These are phyloP conservation scores for Elephantulus edwardii DNA, from an alignment of 2,113 vertebrate genomes.

Conservation along the genomic window DNA sequence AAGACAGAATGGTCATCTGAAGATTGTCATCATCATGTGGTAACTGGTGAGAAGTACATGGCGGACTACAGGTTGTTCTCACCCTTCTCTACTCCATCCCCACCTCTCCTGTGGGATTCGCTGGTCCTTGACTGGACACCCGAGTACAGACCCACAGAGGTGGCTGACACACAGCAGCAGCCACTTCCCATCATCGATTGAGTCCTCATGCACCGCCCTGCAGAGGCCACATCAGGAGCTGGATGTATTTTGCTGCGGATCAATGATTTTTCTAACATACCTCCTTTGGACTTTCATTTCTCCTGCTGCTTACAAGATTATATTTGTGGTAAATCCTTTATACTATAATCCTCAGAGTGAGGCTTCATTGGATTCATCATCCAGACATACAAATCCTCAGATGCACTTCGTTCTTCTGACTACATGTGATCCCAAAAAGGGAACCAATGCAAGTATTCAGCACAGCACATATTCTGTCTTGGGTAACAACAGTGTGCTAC, in stretches of 20 bases:
- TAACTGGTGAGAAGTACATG: not conserved
- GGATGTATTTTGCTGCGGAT: not conserved
- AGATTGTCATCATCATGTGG: too few species aligned
- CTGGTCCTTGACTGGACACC: not conserved
- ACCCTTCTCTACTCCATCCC: not conserved
- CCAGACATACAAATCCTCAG: not conserved
- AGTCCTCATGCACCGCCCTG: accelerated
- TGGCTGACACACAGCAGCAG: accelerated
- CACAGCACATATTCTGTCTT: not conserved
- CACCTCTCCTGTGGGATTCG: not conserved
- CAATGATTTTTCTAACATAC: not conserved
- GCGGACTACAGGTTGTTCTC: not conserved
- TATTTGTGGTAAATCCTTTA: not conserved
- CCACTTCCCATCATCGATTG: not conserved
- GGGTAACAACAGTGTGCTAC: accelerated
- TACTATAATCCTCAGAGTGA: not conserved
- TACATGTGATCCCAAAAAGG: too few species aligned
- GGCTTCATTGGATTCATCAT: not conserved
- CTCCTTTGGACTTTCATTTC: not conserved
- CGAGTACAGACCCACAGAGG: not conserved
- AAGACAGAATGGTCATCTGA: not conserved
- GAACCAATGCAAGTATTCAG: not conserved
- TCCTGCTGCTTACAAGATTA: not conserved
- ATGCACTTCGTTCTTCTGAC: not conserved
- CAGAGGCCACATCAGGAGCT: accelerated